Evolutionary conservation across 1,140 invertebrate species (phyloP).

Genomic region (Atta cephalotes): DNA sequence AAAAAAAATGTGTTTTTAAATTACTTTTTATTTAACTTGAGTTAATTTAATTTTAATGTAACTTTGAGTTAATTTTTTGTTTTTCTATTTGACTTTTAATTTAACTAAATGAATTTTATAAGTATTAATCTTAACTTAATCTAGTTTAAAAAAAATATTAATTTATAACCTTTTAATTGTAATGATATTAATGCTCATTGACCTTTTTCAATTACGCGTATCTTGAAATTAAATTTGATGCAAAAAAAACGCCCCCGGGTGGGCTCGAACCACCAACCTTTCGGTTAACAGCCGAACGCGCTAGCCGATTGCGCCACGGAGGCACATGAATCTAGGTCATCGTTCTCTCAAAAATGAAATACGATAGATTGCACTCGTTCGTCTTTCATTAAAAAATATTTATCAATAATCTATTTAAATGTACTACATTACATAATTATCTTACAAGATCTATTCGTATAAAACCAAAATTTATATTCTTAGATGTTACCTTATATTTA

Average conservation of each 20-base stretch:
- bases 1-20: too few species aligned
- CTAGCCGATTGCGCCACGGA: slow-evolving; percentile 94
- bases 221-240: background rate
- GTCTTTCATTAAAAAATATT: background rate
- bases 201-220: background rate
- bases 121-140: too few species aligned
- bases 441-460: too few species aligned
- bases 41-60: too few species aligned
- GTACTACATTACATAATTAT: too few species aligned
- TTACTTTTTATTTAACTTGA: too few species aligned
- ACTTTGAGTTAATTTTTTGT: too few species aligned
- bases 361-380: background rate
- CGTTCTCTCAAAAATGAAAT: background rate
- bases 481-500: too few species aligned
- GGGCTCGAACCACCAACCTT: slow-evolving; percentile 96
- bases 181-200: background rate
- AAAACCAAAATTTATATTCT: too few species aligned
- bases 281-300: slow-evolving; percentile 97
- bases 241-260: slow-evolving; percentile 88
- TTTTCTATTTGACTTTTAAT: too few species aligned
- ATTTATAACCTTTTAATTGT: background rate
- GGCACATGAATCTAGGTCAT: slow-evolving; percentile 81
- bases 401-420: background rate
- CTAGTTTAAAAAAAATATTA: too few species aligned
- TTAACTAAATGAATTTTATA: too few species aligned